Evolutionary conservation across 1,140 invertebrate species (phyloP).

Genomic region (Orius laevigatus): DNA sequence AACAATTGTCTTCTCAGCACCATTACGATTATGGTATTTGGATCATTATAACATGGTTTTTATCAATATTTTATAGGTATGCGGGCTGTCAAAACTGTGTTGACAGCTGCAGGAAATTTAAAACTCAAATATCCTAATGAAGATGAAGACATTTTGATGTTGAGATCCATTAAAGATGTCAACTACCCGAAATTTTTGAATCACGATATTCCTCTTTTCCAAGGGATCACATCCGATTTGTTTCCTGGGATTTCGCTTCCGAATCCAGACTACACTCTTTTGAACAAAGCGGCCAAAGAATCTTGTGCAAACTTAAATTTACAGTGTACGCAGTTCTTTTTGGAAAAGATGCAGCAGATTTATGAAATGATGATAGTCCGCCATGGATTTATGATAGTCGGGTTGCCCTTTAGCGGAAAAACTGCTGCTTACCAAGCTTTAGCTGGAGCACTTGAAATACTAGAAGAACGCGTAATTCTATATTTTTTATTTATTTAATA

Average conservation of each 20-base stretch:
- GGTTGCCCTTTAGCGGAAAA: conserved; percentile 80
- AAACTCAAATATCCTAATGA: conserved; percentile 78
- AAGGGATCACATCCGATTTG: conserved; percentile 83
- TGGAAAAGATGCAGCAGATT: conserved; percentile 81
- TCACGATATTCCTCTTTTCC: conserved; percentile 71
- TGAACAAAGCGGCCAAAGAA: conserved; percentile 37
- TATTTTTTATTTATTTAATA: conserved; percentile 1
- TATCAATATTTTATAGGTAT: conserved; percentile 35
- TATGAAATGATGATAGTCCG: conserved; percentile 93
- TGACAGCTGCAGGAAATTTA: conserved; percentile 77
- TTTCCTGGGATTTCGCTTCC: conserved; percentile 69
- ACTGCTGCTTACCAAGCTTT: conserved; percentile 60
- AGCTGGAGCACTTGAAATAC: conserved; percentile 56
- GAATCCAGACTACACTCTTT: conserved; percentile 46
- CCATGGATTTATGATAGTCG: conserved; percentile 79
- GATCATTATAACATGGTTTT: background rate
- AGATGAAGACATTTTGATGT: conserved; percentile 60
- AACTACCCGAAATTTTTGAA: conserved; percentile 85
- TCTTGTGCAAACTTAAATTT: conserved; percentile 61
- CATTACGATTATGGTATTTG: conserved; percentile 85
- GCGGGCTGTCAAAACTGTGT: conserved; percentile 75
- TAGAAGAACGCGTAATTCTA: conserved; percentile 54
- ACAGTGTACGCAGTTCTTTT: conserved; percentile 65
- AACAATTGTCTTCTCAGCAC: conserved; percentile 83
- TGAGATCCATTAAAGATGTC: conserved; percentile 83